Percentiles rank a stretch among this genome's conserved stretches.
Conservation (phyloP, 1,140 invertebrate genomes). For the Glomeris maerens region DNA sequence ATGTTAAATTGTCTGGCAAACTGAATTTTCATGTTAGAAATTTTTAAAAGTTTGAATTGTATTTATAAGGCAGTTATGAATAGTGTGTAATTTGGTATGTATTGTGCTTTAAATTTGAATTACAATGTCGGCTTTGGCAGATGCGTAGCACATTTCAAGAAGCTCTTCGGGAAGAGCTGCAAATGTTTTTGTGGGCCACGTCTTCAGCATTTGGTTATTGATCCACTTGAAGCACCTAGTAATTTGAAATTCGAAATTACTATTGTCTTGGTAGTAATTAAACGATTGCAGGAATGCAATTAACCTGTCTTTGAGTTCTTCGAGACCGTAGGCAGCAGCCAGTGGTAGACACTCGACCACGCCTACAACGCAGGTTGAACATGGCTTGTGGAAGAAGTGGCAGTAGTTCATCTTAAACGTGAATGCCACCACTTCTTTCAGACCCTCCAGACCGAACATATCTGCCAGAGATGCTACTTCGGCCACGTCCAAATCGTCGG, state of each 20-base stretch:
- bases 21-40: too few relatives aligned
- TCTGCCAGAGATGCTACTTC: conserved; percentile 73
- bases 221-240: conserved; percentile 55
- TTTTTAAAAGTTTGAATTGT: too few relatives aligned
- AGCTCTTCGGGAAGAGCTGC: conserved; percentile 61
- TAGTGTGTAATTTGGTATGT: too few relatives aligned
- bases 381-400: conserved; percentile 77
- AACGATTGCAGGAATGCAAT: too few relatives aligned
- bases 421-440: conserved; percentile 76
- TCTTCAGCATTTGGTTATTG: conserved; percentile 61
- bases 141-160: conserved; percentile 63
- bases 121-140: conserved; percentile 58
- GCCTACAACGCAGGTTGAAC: conserved; percentile 54
- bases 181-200: conserved; percentile 76
- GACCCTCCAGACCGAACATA: conserved; percentile 69
- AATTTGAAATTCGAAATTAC: too few relatives aligned
- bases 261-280: too few relatives aligned
- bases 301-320: conserved; percentile 69
- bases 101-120: too few relatives aligned
- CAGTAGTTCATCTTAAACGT: conserved; percentile 77
- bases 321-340: conserved; percentile 65
- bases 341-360: conserved; percentile 68
- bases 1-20: too few relatives aligned
- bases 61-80: too few relatives aligned
- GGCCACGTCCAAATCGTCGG: conserved; percentile 65